phyloP scores from a whole-genome alignment of 2,888 invertebrate species.

The Terebella lapidaria region DNA sequence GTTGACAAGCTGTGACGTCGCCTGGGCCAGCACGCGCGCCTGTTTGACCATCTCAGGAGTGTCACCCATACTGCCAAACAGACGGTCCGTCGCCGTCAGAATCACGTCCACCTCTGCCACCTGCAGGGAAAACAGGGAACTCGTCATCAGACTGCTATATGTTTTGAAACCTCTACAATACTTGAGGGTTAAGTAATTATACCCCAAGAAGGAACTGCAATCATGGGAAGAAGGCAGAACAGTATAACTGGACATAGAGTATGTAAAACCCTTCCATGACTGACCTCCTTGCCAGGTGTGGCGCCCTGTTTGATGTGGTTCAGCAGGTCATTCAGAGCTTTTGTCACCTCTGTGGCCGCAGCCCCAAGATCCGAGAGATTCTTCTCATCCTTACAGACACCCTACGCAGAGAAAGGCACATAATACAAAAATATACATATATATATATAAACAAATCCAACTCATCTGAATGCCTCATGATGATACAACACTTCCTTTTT shows the following conservation, averaged over 20 bases:
- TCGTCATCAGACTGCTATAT: too few relatives aligned
- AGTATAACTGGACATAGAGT: too few relatives aligned
- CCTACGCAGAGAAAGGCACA: too few relatives aligned
- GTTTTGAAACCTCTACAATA: too few relatives aligned
- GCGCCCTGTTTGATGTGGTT: constrained; percentile 73
- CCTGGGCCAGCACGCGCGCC: constrained; percentile 84
- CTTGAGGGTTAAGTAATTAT: background rate
- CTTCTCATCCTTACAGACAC: constrained; percentile 63
- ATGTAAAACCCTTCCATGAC: too few relatives aligned
- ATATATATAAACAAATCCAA: too few relatives aligned
- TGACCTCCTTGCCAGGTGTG: constrained; percentile 10
- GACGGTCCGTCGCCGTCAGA: constrained; percentile 79
- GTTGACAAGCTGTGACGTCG: constrained; percentile 88
- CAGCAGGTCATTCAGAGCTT: constrained; percentile 81
- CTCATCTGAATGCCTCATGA: too few relatives aligned
- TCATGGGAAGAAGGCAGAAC: too few relatives aligned
- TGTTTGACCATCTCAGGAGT: constrained; percentile 91
- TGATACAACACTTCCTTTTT: too few relatives aligned
- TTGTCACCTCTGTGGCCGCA: constrained; percentile 83
- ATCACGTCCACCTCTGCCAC: constrained; percentile 75
- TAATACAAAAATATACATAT: too few relatives aligned
- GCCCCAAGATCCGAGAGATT: constrained; percentile 69
- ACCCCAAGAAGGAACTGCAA: background rate
- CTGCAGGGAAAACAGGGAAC: constrained; percentile 3
- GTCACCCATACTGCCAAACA: constrained; percentile 79